phyloP scores from a whole-genome alignment of 2,888 invertebrate genomes.

The Harmothoe impar region DNA sequence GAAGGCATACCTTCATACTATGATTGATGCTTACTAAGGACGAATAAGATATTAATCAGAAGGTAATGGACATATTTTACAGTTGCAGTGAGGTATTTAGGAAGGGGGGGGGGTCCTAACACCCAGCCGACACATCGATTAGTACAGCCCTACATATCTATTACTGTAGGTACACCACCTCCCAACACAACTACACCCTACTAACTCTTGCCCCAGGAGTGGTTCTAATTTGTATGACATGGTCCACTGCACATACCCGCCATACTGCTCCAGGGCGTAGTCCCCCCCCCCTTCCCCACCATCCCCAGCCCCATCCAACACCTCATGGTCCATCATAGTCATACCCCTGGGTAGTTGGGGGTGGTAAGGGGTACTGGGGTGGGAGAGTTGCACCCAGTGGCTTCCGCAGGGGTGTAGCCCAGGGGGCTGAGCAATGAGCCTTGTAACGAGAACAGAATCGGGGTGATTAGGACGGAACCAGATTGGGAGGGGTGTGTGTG shows the following conservation, averaged over 20 bases:
- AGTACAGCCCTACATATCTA: neutral
- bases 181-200: too few species aligned
- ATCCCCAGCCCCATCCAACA: neutral
- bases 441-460: slow-evolving; percentile 11
- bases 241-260: slow-evolving; percentile 4
- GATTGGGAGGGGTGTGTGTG: neutral
- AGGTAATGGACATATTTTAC: too few species aligned
- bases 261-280: neutral
- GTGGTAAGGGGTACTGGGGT: neutral
- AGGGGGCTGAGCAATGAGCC: neutral
- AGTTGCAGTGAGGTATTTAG: too few species aligned
- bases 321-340: neutral
- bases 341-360: neutral
- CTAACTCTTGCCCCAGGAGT: neutral
- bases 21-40: too few species aligned
- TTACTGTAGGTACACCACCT: neutral
- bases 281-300: neutral
- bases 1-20: too few species aligned
- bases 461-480: neutral
- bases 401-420: neutral
- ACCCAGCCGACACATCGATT: neutral
- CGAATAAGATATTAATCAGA: too few species aligned
- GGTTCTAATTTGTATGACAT: neutral
- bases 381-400: neutral
- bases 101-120: neutral